A percentile compares a stretch with the other conserved stretches of the same genome.
phyloP scores from a whole-genome alignment of 2,113 vertebrate species.

The Lagopus leucura region DNA sequence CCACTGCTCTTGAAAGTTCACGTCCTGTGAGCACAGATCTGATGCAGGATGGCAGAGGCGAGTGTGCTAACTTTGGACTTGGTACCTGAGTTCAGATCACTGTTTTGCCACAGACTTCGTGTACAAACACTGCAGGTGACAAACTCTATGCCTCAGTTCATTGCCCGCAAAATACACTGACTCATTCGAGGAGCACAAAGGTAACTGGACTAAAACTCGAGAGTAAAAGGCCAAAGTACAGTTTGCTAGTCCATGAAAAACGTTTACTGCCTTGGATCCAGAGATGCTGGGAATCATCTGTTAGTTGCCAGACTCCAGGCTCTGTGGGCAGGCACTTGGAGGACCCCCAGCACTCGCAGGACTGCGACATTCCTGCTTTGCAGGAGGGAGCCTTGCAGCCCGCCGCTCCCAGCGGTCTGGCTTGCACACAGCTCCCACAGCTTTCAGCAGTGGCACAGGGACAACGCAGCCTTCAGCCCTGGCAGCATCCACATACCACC shows the following conservation, averaged over 20 bases:
- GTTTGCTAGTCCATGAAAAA: background rate
- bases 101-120: background rate
- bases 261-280: background rate
- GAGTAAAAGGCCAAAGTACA: background rate
- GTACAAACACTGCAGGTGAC: background rate
- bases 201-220: background rate
- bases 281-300: background rate
- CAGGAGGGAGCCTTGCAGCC: background rate
- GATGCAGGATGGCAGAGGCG: background rate
- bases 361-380: background rate
- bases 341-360: background rate
- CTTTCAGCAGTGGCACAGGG: fast-evolving
- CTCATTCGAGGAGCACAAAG: background rate
- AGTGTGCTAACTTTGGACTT: constrained; percentile 8
- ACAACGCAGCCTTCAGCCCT: background rate
- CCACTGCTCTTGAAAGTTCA: background rate
- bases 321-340: background rate
- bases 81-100: background rate
- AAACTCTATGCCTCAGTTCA: background rate
- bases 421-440: fast-evolving
- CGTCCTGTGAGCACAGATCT: background rate
- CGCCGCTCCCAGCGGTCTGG: background rate
- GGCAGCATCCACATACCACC: background rate
- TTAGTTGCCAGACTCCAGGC: background rate
- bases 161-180: background rate